Conservation (phyloP, 2,888 invertebrate species). For the Halictus quadricinctus region DNA sequence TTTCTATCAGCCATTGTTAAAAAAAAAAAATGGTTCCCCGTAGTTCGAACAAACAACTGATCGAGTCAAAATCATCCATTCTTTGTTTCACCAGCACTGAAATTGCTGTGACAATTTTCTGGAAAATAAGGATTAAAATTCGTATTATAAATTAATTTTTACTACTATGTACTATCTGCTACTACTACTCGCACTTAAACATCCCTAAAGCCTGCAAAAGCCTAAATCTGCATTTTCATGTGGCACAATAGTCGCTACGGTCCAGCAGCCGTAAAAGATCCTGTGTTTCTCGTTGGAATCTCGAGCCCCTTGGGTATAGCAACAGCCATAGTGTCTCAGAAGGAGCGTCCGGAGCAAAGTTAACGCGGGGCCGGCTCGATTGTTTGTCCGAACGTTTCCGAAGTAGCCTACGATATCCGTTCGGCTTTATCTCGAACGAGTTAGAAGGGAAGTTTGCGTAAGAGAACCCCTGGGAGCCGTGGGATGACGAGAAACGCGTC, state of each 20-base stretch:
- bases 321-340: neutral
- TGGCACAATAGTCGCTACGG: neutral
- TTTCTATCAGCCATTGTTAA: neutral
- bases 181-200: neutral
- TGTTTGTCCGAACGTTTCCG: constrained; percentile 52
- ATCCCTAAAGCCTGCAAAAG: neutral
- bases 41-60: neutral
- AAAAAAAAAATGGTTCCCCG: too few relatives aligned
- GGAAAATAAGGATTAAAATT: too few relatives aligned
- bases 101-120: too few relatives aligned
- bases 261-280: neutral
- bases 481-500: constrained; percentile 17
- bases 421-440: constrained; percentile 61
- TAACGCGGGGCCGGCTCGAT: constrained; percentile 44
- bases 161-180: too few relatives aligned
- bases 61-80: too few relatives aligned
- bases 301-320: neutral
- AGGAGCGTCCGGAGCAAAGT: constrained; percentile 34
- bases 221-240: too few relatives aligned
- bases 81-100: too few relatives aligned
- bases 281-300: neutral
- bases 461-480: constrained; percentile 65
- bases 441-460: constrained; percentile 60
- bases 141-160: too few relatives aligned
- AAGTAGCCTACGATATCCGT: constrained; percentile 26